Conservation (phyloP, 1,140 invertebrate species). For the Phymastichus coffea region DNA sequence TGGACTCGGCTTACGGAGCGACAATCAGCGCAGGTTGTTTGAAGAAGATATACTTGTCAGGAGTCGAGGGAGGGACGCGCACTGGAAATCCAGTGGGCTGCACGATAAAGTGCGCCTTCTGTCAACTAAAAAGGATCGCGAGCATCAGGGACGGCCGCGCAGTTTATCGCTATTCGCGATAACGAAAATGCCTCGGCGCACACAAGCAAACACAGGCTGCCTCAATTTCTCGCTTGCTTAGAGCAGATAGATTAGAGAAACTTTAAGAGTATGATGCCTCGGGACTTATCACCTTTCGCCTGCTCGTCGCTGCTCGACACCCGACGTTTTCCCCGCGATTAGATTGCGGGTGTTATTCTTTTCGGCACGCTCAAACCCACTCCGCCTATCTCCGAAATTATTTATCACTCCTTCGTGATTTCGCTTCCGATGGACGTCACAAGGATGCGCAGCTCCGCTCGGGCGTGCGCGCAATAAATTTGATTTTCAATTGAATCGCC, state of each 20-base stretch:
- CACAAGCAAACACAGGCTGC: background rate
- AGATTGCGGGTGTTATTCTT: background rate
- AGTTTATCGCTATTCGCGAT: constrained; percentile 8
- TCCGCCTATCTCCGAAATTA: too few relatives aligned
- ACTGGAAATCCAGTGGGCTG: too few relatives aligned
- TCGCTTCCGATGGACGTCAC: background rate
- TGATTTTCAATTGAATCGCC: background rate
- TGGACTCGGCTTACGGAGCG: too few relatives aligned
- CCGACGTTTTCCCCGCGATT: background rate
- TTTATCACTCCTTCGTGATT: background rate
- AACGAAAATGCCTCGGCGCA: background rate
- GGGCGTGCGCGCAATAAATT: background rate
- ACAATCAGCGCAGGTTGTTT: too few relatives aligned
- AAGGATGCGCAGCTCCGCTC: background rate
- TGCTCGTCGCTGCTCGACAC: background rate
- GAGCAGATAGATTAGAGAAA: too few relatives aligned
- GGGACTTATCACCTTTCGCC: background rate
- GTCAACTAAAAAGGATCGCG: too few relatives aligned
- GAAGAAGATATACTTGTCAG: too few relatives aligned
- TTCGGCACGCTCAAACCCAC: too few relatives aligned
- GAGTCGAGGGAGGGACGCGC: too few relatives aligned
- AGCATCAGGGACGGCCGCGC: too few relatives aligned
- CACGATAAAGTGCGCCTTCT: too few relatives aligned
- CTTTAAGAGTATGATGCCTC: background rate
- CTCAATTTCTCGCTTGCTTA: background rate